Percentiles rank a stretch among this genome's conserved stretches.
Evolutionary conservation across 1,140 invertebrate species (phyloP).

Genomic region (Atta colombica): DNA sequence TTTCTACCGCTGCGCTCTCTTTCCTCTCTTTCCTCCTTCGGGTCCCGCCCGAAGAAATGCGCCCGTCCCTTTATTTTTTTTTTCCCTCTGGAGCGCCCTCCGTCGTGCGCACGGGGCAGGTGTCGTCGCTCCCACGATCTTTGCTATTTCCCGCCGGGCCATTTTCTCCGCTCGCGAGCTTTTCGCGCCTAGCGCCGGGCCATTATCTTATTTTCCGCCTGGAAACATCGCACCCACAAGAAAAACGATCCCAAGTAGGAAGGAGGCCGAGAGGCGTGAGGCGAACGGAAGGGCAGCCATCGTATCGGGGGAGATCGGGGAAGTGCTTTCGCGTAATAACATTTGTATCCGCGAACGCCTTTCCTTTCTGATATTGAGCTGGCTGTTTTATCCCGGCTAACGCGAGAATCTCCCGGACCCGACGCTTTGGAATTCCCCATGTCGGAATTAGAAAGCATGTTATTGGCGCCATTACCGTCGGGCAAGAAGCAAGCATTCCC

Average conservation of each 20-base stretch:
- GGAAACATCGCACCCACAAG: constrained; percentile 84
- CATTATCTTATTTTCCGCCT: constrained; percentile 87
- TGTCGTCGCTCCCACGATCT: constrained; percentile 81
- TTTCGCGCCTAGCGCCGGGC: constrained; percentile 80
- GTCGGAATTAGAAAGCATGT: constrained; percentile 52
- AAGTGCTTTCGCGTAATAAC: constrained; percentile 74
- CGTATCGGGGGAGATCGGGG: constrained; percentile 71
- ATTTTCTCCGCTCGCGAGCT: constrained; percentile 74
- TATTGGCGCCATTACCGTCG: constrained; percentile 43
- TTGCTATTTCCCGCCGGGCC: constrained; percentile 78
- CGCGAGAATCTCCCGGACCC: constrained; percentile 25
- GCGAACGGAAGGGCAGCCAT: constrained; percentile 61
- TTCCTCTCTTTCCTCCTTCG: constrained; percentile 31
- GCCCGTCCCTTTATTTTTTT: constrained; percentile 71
- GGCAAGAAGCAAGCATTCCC: constrained; percentile 11
- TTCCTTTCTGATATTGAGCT: constrained; percentile 62
- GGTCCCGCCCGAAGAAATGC: constrained; percentile 30
- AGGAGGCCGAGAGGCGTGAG: constrained; percentile 7
- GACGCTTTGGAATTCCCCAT: constrained; percentile 3
- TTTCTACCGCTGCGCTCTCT: constrained; percentile 17
- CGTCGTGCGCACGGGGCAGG: constrained; percentile 70
- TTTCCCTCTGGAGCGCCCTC: constrained; percentile 58
- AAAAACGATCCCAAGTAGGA: constrained; percentile 81
- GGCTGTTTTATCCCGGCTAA: constrained; percentile 44
- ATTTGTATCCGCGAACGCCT: constrained; percentile 74